Conservation (phyloP, 2,113 vertebrate species). For the Nerophis ophidion region DNA sequence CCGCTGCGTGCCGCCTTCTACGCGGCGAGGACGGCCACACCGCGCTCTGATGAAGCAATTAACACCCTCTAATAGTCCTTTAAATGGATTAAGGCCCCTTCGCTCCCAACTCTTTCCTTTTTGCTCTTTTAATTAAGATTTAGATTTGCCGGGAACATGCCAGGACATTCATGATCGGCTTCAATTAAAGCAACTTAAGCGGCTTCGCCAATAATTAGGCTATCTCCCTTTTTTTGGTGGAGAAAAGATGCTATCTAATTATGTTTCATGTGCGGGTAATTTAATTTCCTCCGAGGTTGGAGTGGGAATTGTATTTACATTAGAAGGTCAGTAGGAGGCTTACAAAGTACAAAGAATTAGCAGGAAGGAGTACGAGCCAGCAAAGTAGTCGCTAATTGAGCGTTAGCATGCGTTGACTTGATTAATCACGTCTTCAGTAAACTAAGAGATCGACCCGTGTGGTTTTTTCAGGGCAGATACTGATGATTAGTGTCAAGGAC, state of each 20-base stretch:
- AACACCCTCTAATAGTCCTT: constrained; percentile 71
- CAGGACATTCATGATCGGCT: constrained; percentile 68
- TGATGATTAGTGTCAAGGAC: no score
- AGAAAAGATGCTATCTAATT: constrained; percentile 70
- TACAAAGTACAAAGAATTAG: constrained; percentile 23
- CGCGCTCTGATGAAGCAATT: constrained; percentile 77
- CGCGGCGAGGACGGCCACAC: constrained; percentile 62
- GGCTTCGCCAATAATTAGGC: constrained; percentile 75
- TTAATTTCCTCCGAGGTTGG: constrained; percentile 62
- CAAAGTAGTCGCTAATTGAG: no score
- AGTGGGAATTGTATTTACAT: constrained; percentile 43
- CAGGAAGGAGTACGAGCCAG: constrained; percentile 12
- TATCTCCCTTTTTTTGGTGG: constrained; percentile 51
- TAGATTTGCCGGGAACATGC: constrained; percentile 76
- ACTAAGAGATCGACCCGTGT: no score
- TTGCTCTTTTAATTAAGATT: constrained; percentile 76
- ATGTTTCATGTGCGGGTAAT: constrained; percentile 69
- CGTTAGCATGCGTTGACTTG: no score
- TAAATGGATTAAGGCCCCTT: constrained; percentile 73
- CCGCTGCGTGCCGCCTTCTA: constrained; percentile 52
- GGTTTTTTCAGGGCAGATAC: no score
- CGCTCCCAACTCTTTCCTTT: constrained; percentile 69
- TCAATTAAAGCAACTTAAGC: constrained; percentile 77
- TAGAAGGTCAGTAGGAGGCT: constrained; percentile 49
- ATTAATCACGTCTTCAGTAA: no score